phyloP scores from a whole-genome alignment of 2,113 vertebrate genomes.

The Miniopterus natalensis region DNA sequence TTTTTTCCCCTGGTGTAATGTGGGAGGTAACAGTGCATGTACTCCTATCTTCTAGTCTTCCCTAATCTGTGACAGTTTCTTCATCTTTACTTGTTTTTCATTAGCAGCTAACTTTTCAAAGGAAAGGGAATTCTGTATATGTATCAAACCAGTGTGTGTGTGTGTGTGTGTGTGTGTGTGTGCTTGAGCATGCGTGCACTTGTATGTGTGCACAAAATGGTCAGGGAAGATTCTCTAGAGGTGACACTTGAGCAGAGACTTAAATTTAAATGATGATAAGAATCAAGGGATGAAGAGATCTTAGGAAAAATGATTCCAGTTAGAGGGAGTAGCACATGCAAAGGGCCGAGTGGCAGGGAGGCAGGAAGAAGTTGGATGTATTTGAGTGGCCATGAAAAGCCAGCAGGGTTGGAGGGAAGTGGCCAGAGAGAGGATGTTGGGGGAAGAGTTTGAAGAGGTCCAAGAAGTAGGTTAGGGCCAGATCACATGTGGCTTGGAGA shows the following conservation, averaged over 20 bases:
- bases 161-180: background rate
- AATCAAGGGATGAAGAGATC: background rate
- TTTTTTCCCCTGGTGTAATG: background rate
- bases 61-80: background rate
- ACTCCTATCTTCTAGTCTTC: background rate
- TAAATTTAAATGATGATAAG: background rate
- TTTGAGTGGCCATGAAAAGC: background rate
- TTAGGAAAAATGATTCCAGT: background rate
- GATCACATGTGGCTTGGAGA: background rate
- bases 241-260: background rate
- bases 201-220: background rate
- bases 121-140: background rate
- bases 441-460: background rate
- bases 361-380: background rate
- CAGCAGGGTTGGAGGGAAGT: background rate
- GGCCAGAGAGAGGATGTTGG: background rate
- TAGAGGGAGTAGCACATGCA: background rate
- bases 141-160: background rate
- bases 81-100: slow-evolving; percentile 17
- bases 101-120: slow-evolving; percentile 5
- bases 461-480: background rate
- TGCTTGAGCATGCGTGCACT: fast-evolving
- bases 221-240: background rate
- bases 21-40: background rate
- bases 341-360: background rate